Evolutionary conservation across 2,888 invertebrate species (phyloP), one percentile per base, ranked within the genome.

Genomic region (Lissocephala sabroskyi): DNA sequence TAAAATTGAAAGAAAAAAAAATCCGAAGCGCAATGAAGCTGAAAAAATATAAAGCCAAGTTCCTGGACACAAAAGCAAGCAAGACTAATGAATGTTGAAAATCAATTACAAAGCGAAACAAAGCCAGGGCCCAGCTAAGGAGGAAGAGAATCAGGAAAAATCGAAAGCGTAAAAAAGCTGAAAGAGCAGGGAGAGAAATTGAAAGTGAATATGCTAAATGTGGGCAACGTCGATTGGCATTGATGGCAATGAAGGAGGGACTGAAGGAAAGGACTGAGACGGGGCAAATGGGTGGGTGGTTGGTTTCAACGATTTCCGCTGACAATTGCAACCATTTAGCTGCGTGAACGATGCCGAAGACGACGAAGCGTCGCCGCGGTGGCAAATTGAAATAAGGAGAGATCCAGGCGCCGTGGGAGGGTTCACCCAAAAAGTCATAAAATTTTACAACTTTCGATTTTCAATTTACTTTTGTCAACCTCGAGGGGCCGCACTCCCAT

Each of bases 381-480:
- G 14, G 28, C 32, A 47, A 41, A 41, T 41, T 29, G 33, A 33
- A 49, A 37, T 29, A n/a, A 40, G 19, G 16, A 23, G 7, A 41
- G 18, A 37, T n/a, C 36, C 40, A 44, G 40, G 44, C 49, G 49
- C 18, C 41, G 4, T 13, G 14, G 28, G 10, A 41, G 13, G 32
- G 37, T n/a, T n/a, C n/a, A n/a, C n/a, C n/a, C n/a, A n/a, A n/a
- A 40, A 40, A 17, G 59, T 60, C 57, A 62, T 81, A 65, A 81
- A 74, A 80, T 77, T 79, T 80, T 67, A 79, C 71, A 78, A 78
- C 78, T 81, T 79, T 80, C 80, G 73, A 79, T 80, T 79, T 80
- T 77, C 80, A 75, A 79, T 80, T 76, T 56, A 44, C 47, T 53
- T 49, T 60, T 40, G 36, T 49, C 45, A 39, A 6, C 1, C 1